Base-by-base conservation (phyloP, 1,140 invertebrate genomes). In the Formica selysi region DNA sequence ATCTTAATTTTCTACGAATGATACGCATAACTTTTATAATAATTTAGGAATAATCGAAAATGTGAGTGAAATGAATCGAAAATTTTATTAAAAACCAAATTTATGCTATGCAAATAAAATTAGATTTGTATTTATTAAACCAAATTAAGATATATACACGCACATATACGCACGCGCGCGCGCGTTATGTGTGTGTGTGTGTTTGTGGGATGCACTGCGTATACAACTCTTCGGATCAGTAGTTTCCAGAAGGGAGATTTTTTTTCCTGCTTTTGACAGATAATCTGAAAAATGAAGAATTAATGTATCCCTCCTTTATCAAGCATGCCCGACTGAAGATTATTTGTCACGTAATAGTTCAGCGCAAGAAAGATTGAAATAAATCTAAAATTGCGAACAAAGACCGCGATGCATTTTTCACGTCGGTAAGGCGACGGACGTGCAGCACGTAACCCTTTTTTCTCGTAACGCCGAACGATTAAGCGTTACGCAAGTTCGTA, bases 401-500 rank as follows among this genome's bases (percentile, higher is more conserved):
- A 57, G 65, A 57, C 22, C n/a, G 19, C 54, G 65, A 78, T 79
- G 54, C 44, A 86, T 80, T 80, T 51, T 70, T 71, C 76, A 48
- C 22, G 19, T 54, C n/a, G n/a, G 5, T 19, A 44, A 68, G 41
- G n/a, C 57, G 59, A 44, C 7, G 59, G 59, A 54, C 7, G 67
- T 86, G 84, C 76, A 76, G 57, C 41, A 68, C 81, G 54, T 83
- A 80, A 64, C 36, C 62, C 87, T 81, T 86, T 86, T 89, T 85
- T 89, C 76, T 41, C 59, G 83, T 57, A 32, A 68, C 51, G 59
- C 51, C 54, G 54, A 62, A 59, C 88, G 86, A 90, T 88, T 88
- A 88, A 62, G 59, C 74, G 41, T 91, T 89, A 80, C 87, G 89
- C 85, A 90, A 91, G 85, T 83, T 61, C 68, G 79, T 85, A 90